Conservation (phyloP, 2,113 vertebrate species). For the human region GRCh38 chr13:86576001-86576500, state of each 20-base stretch:
- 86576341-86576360: not conserved
- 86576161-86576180: not conserved
- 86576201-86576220: not conserved
- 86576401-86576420: not conserved
- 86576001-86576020: not conserved
- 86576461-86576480: not conserved
- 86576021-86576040: not conserved
- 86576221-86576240: not conserved
- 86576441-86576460: not conserved
- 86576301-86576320: not conserved
- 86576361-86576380: not conserved
- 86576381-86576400: not conserved
- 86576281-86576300: not conserved
- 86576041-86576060: not conserved
- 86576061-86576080: not conserved
- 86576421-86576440: not conserved
- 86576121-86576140: not conserved
- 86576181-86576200: not conserved
- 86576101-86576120: not conserved
- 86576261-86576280: not conserved
- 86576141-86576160: not conserved
- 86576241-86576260: not conserved
- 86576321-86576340: not conserved
- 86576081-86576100: not conserved
- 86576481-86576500: not conserved